Evolutionary conservation across 1,140 invertebrate genomes (phyloP).

Genomic region (Coenobita brevimanus): DNA sequence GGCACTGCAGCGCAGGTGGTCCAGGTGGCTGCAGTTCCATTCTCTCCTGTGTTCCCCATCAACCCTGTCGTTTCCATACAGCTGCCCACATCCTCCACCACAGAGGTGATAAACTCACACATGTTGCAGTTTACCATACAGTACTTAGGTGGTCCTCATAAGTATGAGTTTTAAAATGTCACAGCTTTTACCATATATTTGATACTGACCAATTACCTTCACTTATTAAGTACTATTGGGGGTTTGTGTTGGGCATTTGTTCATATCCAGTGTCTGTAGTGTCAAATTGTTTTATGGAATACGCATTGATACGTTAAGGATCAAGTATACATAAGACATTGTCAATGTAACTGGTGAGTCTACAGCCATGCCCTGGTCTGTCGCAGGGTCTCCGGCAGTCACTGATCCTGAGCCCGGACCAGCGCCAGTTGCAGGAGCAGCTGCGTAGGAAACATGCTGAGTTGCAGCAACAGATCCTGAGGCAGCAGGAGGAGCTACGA

Average conservation of each 20-base stretch:
- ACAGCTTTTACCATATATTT: no score
- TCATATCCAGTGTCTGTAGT: no score
- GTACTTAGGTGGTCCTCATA: no score
- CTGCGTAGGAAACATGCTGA: conserved; percentile 88
- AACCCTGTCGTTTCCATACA: conserved; percentile 56
- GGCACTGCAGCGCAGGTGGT: conserved; percentile 43
- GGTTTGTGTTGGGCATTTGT: no score
- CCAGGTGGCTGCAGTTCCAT: conserved; percentile 55
- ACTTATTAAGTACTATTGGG: no score
- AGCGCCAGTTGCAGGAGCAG: conserved; percentile 82
- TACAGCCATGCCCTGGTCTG: background rate
- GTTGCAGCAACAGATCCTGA: conserved; percentile 86
- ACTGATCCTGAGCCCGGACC: conserved; percentile 78
- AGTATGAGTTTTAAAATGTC: no score
- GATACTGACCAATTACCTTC: no score
- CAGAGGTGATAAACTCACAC: conserved; percentile 44
- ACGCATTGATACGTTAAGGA: no score
- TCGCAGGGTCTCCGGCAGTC: conserved; percentile 71
- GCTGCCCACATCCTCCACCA: conserved; percentile 42
- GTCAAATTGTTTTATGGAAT: no score
- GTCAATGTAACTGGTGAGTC: no score
- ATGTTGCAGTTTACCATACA: no score
- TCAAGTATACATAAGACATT: no score
- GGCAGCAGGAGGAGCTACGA: conserved; percentile 89
- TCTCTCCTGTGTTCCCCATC: conserved; percentile 58